Evolutionary conservation across 2,113 vertebrate species (phyloP).

Genomic region (Myrmecobius fasciatus): DNA sequence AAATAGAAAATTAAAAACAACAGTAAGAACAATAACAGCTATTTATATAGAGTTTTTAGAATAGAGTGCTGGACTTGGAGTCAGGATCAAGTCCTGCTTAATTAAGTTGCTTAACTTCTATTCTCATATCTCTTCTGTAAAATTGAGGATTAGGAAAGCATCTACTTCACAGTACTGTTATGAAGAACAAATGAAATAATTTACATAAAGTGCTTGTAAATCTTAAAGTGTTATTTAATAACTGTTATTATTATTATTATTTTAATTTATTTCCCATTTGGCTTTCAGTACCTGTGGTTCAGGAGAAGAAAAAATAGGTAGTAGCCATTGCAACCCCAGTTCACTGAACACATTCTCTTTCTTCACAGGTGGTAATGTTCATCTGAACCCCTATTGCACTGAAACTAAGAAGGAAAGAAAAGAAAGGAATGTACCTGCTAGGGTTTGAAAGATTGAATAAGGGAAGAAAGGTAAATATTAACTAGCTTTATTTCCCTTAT

Average conservation of each 20-base stretch:
- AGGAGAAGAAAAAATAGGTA: conserved; percentile 4
- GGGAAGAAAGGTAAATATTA: background rate
- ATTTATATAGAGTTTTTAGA: background rate
- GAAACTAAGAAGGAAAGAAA: conserved; percentile 13
- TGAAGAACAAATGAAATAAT: background rate
- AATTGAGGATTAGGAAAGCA: background rate
- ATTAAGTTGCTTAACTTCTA: background rate
- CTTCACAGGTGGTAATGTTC: background rate
- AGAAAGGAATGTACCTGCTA: background rate
- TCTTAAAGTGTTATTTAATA: background rate
- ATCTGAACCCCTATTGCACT: background rate
- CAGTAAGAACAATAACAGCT: background rate
- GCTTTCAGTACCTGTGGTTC: background rate
- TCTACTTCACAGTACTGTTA: background rate
- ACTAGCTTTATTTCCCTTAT: background rate
- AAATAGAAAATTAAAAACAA: background rate
- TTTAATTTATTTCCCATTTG: background rate
- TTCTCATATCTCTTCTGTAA: background rate
- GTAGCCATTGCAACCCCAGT: background rate
- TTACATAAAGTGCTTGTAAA: background rate
- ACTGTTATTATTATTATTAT: background rate
- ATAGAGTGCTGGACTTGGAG: background rate
- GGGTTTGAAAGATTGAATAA: background rate
- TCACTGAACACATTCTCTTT: background rate
- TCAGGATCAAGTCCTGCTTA: background rate